Evolutionary conservation across 1,140 invertebrate species (phyloP).

Genomic region (Lethrus apterus): DNA sequence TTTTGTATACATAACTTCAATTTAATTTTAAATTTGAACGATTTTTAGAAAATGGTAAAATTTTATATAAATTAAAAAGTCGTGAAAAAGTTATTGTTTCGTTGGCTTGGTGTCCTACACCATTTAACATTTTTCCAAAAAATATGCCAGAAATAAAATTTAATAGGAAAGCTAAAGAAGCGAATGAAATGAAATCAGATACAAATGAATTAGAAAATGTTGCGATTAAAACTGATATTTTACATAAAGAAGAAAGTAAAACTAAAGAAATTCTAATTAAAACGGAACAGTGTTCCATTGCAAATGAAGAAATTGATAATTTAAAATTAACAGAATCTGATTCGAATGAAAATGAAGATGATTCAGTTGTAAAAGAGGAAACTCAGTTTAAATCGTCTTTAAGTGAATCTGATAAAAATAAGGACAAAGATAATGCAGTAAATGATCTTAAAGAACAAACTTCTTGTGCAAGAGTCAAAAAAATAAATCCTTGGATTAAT

Average conservation of each 20-base stretch:
- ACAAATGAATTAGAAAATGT: no score
- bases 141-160: background rate
- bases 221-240: background rate
- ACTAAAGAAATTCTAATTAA: background rate
- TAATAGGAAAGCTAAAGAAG: background rate
- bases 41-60: slow-evolving; percentile 46
- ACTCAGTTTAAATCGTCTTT: background rate
- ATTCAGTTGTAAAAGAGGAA: background rate
- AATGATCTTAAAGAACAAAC: background rate
- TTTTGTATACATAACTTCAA: no score
- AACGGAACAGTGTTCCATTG: background rate
- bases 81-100: slow-evolving; percentile 65
- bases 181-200: no score
- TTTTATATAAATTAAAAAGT: slow-evolving; percentile 58
- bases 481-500: slow-evolving; percentile 20
- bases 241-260: background rate
- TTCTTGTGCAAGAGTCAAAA: slow-evolving; percentile 4
- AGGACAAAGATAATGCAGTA: background rate
- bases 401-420: background rate
- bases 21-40: no score
- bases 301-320: background rate
- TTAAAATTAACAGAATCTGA: background rate
- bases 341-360: background rate
- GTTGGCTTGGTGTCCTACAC: slow-evolving; percentile 64
- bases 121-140: slow-evolving; percentile 43